Evolutionary conservation across 2,113 vertebrate genomes (phyloP).

Genomic region (Dasyprocta punctata): DNA sequence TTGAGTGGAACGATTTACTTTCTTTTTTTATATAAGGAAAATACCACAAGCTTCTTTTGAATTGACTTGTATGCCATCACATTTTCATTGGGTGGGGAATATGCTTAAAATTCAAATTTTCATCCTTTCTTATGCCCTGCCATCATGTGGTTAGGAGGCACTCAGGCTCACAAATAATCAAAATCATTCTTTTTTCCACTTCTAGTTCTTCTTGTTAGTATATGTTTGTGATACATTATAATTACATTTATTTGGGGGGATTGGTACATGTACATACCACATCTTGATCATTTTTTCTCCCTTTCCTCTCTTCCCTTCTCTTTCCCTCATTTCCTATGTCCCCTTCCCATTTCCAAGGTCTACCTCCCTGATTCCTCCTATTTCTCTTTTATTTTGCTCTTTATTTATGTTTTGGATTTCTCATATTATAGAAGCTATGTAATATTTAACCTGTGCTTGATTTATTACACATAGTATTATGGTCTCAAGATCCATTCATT

Average conservation of each 20-base stretch:
- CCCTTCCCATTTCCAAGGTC: neutral
- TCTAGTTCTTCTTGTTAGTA: neutral
- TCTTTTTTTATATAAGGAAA: constrained; percentile 51
- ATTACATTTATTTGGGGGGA: neutral
- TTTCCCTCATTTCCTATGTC: neutral
- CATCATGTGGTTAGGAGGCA: neutral
- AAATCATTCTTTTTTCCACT: neutral
- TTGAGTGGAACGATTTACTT: constrained; percentile 56
- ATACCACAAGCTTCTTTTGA: constrained; percentile 53
- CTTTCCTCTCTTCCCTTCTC: neutral
- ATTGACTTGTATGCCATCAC: neutral
- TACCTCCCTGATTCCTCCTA: too few species aligned
- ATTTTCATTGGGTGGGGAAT: neutral
- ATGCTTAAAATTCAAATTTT: neutral
- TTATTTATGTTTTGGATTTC: neutral
- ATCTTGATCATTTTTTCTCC: neutral
- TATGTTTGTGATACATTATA: neutral
- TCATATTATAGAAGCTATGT: neutral
- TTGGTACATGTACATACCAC: neutral
- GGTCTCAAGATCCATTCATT: neutral
- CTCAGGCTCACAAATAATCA: neutral
- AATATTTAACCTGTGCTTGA: neutral
- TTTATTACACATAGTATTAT: neutral
- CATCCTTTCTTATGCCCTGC: neutral
- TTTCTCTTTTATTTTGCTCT: neutral